Evolutionary conservation across 1,140 invertebrate genomes (phyloP), one percentile per base, ranked within the genome.

Genomic region (Drosophila arizonae): DNA sequence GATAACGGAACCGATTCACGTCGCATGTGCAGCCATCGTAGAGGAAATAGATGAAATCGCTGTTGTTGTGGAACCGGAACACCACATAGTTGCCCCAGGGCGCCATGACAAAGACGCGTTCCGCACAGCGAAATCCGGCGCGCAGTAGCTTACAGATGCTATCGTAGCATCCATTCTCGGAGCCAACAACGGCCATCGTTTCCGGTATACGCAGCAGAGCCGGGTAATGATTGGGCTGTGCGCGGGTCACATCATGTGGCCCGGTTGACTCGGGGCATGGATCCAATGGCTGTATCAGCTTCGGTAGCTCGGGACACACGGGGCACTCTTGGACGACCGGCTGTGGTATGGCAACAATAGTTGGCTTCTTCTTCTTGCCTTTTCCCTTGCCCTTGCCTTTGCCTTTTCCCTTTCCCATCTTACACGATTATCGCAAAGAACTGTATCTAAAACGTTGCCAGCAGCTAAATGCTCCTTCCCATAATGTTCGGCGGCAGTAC

Each of bases 51-150:
- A 84, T 88, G 28, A 81, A 86, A 46, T 91, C 80, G 3, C 52
- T 71, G 26, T 77, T 77, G 24, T 85, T 80, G 33, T 91, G 81
- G 41, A 76, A 84, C 4, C 90, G 90, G 36, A 91, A 91, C 2
- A 90, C 81, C 33, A 90, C 90, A 56, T 91, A 91, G 56, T 91
- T 91, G 45, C 90, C 90, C 90, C 90, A 91, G 6, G 90, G 90
- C 2, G 90, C 90, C 89, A 91, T 91, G 24, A 87, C 77, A 26
- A 91, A 82, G 26, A 91, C 77, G 13, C 90, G 86, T 55, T 91
- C 90, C 33, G 88, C 84, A 68, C 90, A 90, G 54, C 82, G 88
- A 60, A 91, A 90, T 21, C 82, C 90, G 36, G 88, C 80, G n/a
- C 84, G 74, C 26, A 91, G 50, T 5, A 91, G 68, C 58, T 91